These are phyloP conservation scores for Cataglyphis cursor DNA, from an alignment of 2,888 invertebrate genomes.

Conservation along the genomic window DNA sequence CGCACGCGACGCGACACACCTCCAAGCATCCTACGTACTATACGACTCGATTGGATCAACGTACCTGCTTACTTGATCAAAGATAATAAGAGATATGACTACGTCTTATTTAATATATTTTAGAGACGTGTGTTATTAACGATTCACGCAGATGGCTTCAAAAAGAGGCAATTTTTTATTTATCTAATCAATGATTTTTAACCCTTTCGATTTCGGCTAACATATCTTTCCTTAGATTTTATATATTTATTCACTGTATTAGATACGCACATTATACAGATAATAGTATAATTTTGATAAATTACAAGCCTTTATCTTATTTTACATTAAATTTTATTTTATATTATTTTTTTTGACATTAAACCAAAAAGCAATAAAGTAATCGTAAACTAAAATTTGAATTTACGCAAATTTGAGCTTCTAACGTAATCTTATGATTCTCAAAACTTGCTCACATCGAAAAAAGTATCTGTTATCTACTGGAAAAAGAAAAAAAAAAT, in stretches of 20 bases:
- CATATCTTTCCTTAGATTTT: not conserved
- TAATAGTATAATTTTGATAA: not conserved
- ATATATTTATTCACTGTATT: not conserved
- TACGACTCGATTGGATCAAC: slow-evolving; percentile 46
- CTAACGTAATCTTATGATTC: not conserved
- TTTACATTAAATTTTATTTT: not conserved
- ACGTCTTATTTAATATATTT: not conserved
- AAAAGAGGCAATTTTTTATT: not conserved
- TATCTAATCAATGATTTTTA: not conserved
- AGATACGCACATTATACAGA: not conserved
- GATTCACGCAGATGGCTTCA: not conserved
- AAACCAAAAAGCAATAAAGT: not conserved
- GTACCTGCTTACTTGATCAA: slow-evolving; percentile 30
- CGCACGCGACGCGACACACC: slow-evolving; percentile 70
- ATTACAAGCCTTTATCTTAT: not conserved
- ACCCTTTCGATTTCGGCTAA: not conserved
- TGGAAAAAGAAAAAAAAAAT: not conserved
- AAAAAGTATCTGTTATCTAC: not conserved
- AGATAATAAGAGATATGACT: not conserved
- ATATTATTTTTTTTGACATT: not conserved
- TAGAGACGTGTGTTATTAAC: not conserved
- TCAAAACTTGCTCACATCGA: not conserved
- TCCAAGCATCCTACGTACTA: slow-evolving; percentile 31
- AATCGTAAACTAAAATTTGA: not conserved
- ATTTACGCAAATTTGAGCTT: not conserved